Evolutionary conservation across 2,888 invertebrate species (phyloP), one percentile per base, ranked within the genome.

Genomic region (Mimas tiliae): DNA sequence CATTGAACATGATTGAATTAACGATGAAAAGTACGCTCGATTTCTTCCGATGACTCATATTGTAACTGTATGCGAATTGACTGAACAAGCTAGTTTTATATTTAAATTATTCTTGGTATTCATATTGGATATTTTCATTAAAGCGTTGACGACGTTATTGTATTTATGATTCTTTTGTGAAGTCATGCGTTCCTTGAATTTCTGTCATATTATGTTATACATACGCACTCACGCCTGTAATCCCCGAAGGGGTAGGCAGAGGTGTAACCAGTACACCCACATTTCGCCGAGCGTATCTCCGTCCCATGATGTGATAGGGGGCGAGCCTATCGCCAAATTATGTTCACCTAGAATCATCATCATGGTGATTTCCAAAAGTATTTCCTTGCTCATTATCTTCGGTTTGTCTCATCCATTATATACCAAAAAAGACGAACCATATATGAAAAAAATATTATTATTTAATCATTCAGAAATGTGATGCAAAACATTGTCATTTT

Each of bases 1-100:
- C 74, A 78, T 82, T 83, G 78, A 79, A 70, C 70, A 70, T 83
- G 81, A 84, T 84, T 81, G 83, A 77, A 80, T 74, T 77, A 74
- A 69, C 73, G 76, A 81, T 79, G 80, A 76, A 74, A 76, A 73
- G 70, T 71, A 71, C 71, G 72, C 69, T 69, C 71, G 73, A 70
- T 73, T 71, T 69, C 69, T 73, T 72, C 69, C 69, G 68, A 72
- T 78, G 76, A 77, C 65, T 78, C 74, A 77, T 62, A 45, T 66
- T 27, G 62, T 33, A 16, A 42, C 27, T 62, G 38, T 33, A 62
- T 62, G 38, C 12, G 11, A 33, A 53, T n/a, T 33, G 27, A 38
- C 34, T n/a, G 34, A 38, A 55, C 38, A 8, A 58, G 58, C 42
- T 42, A 42, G 42, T 58, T 58, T 19, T 53, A n/a, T 42, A 58